Evolutionary conservation across 2,113 vertebrate species (phyloP).

Genomic region (Platichthys stellatus): DNA sequence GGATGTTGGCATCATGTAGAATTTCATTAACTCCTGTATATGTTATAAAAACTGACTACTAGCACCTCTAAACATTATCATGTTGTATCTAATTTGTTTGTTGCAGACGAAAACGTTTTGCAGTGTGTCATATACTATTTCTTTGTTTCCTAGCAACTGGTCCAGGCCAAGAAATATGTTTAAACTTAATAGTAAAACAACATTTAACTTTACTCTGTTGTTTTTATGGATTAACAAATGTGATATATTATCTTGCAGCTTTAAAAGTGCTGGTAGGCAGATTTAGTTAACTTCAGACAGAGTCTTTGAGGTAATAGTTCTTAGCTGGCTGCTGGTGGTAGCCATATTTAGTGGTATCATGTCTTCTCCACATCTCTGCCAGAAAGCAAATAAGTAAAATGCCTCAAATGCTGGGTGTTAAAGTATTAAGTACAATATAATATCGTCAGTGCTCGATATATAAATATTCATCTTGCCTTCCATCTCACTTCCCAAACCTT

Average conservation of each 20-base stretch:
- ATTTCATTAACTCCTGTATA: background rate
- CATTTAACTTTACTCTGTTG: conserved; percentile 1
- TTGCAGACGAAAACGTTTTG: conserved; percentile 9
- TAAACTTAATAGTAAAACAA: background rate
- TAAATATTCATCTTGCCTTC: background rate
- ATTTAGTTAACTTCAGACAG: background rate
- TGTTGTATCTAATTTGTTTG: background rate
- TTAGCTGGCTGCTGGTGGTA: background rate
- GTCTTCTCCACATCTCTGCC: no score
- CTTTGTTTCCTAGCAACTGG: conserved; percentile 15
- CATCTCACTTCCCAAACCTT: background rate
- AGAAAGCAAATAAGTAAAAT: background rate
- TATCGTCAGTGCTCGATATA: background rate
- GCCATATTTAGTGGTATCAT: no score
- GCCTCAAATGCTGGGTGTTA: background rate
- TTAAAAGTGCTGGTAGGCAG: background rate
- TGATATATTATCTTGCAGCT: background rate
- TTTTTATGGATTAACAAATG: background rate
- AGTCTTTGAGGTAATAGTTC: background rate
- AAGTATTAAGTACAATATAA: background rate
- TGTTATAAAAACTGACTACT: background rate
- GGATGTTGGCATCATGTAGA: conserved; percentile 2
- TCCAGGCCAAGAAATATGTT: conserved; percentile 3
- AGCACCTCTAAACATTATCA: conserved; percentile 6
- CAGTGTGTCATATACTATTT: background rate